phyloP scores from a whole-genome alignment of 2,888 invertebrate genomes.

The Strigamia transsilvanica region DNA sequence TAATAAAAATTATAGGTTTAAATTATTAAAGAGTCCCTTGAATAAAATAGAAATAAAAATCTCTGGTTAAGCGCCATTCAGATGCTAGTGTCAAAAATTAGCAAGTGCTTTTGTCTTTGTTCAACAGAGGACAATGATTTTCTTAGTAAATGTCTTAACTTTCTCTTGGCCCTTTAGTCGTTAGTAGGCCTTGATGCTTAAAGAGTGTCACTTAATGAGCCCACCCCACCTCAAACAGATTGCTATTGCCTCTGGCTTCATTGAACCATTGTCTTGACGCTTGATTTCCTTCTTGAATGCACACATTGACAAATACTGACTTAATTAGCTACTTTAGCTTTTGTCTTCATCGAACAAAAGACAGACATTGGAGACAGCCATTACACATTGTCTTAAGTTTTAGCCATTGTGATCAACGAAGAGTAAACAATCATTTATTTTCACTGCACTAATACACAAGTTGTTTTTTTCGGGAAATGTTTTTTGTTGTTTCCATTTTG shows the following conservation, averaged over 20 bases:
- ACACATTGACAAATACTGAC: constrained; percentile 48
- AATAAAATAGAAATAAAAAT: background rate
- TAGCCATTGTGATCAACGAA: background rate
- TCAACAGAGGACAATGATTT: constrained; percentile 25
- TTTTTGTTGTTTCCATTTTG: background rate
- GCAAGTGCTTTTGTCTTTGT: constrained; percentile 39
- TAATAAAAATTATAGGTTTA: background rate
- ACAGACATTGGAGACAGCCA: constrained; percentile 14
- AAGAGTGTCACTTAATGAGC: constrained; percentile 35
- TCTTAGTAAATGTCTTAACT: constrained; percentile 38
- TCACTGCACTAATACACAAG: background rate
- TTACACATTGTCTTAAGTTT: constrained; percentile 16
- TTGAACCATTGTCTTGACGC: constrained; percentile 44
- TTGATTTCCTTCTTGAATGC: constrained; percentile 49
- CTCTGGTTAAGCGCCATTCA: background rate
- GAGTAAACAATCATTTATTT: constrained; percentile 12
- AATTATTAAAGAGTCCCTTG: background rate
- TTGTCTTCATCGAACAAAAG: constrained; percentile 29
- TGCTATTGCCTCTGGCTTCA: constrained; percentile 33
- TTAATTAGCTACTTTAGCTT: constrained; percentile 45
- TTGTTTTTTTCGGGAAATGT: background rate
- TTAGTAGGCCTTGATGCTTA: constrained; percentile 39
- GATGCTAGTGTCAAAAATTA: constrained; percentile 1
- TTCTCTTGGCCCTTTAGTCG: constrained; percentile 9
- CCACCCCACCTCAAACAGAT: constrained; percentile 48